Conservation (phyloP, 2,888 invertebrate genomes). For the Sylvicola cinctus region DNA sequence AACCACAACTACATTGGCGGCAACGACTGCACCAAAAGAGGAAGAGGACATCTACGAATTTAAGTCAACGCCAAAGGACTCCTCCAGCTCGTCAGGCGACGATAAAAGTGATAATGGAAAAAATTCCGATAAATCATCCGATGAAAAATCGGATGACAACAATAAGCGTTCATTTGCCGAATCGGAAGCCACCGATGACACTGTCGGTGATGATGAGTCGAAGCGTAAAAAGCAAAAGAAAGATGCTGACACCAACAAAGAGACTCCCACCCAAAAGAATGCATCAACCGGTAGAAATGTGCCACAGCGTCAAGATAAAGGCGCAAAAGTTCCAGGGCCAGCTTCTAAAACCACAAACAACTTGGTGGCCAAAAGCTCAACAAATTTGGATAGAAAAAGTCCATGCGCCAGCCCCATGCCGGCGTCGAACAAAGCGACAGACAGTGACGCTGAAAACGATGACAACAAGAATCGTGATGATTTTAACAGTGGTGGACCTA, state of each 20-base stretch:
- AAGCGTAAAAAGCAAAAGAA: conserved; percentile 52
- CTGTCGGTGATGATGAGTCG: conserved; percentile 33
- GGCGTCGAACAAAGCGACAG: conserved; percentile 16
- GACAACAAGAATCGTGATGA: conserved; percentile 27
- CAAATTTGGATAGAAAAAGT: conserved; percentile 41
- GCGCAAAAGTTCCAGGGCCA: conserved; percentile 31
- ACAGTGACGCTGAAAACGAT: conserved; percentile 34
- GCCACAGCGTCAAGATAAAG: conserved; percentile 20
- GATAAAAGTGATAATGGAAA: conserved; percentile 11
- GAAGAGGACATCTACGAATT: conserved; percentile 12
- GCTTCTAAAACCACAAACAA: conserved; percentile 30
- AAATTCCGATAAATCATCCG: conserved; percentile 8
- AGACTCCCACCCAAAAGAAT: conserved; percentile 24
- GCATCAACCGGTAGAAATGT: conserved; percentile 15
- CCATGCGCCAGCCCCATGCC: conserved; percentile 39
- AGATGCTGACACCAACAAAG: conserved; percentile 39
- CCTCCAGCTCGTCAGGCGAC: conserved; percentile 8
- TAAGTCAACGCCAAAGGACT: conserved; percentile 13
- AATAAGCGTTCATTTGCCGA: conserved; percentile 19
- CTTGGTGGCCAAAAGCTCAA: conserved; percentile 16
- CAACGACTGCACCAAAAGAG: conserved; percentile 4
- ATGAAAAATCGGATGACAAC: conserved; percentile 10
- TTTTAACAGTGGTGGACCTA: conserved; percentile 35
- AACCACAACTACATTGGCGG: neutral
- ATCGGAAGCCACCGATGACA: conserved; percentile 33